These are phyloP conservation scores for Euwallacea fornicatus DNA, from an alignment of 1,140 invertebrate genomes.

Conservation along the genomic window DNA sequence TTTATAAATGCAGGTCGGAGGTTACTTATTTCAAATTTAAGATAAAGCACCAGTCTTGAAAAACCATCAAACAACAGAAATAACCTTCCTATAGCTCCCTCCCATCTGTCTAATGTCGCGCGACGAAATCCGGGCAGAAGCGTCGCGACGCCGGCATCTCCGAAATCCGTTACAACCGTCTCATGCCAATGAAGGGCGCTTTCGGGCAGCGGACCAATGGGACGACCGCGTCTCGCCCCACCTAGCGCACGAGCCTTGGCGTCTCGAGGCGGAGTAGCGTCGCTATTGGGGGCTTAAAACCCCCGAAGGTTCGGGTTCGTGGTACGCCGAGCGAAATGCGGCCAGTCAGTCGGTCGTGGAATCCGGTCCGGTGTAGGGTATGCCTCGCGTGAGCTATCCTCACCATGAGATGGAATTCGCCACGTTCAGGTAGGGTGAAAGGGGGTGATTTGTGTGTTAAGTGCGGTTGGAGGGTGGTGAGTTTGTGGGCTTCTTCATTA, in stretches of 20 bases:
- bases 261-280: slow-evolving; percentile 41
- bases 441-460: not conserved
- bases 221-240: slow-evolving; percentile 39
- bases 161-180: slow-evolving; percentile 48
- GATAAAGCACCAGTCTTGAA: not conserved
- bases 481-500: too few species aligned
- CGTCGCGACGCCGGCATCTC: slow-evolving; percentile 22
- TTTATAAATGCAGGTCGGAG: too few species aligned
- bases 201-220: slow-evolving; percentile 38
- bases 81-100: not conserved
- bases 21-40: not conserved
- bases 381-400: slow-evolving; percentile 50
- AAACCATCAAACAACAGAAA: not conserved
- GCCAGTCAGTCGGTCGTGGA: slow-evolving; percentile 44
- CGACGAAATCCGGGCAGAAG: slow-evolving; percentile 1
- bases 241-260: slow-evolving; percentile 44
- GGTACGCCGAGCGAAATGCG: slow-evolving; percentile 36
- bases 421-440: slow-evolving; percentile 40
- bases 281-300: slow-evolving; percentile 46
- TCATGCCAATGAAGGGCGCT: slow-evolving; percentile 44
- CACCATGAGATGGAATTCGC: slow-evolving; percentile 53
- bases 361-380: slow-evolving; percentile 41
- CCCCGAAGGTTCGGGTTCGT: slow-evolving; percentile 17
- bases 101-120: slow-evolving; percentile 7
- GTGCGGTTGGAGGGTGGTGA: too few species aligned